A percentile compares a stretch with the other conserved stretches of the same genome.
These are phyloP conservation scores for Cynoglossus semilaevis DNA, from an alignment of 2,113 vertebrate genomes.

Conservation along the genomic window DNA sequence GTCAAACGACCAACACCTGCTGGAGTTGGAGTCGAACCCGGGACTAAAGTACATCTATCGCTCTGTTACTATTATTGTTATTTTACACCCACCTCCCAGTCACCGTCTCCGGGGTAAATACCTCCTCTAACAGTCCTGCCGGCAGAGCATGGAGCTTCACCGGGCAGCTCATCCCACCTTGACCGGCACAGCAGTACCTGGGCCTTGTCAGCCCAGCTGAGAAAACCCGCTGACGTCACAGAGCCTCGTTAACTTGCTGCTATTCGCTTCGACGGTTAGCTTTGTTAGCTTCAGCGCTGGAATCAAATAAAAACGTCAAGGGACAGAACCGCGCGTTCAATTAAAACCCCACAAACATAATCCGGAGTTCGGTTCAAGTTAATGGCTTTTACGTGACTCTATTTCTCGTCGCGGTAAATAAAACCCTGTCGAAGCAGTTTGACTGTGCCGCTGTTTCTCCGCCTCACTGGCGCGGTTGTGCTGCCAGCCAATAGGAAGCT, in stretches of 20 bases:
- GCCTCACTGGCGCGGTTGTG: constrained; percentile 62
- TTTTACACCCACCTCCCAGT: constrained; percentile 51
- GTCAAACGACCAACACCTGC: neutral
- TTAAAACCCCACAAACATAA: too few relatives aligned
- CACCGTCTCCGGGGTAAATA: constrained; percentile 51
- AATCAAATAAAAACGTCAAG: accelerated
- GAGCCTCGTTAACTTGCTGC: constrained; percentile 13
- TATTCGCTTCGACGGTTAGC: neutral
- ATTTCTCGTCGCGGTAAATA: too few relatives aligned
- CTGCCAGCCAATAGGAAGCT: constrained; percentile 54
- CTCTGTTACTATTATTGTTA: too few relatives aligned
- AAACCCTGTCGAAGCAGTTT: constrained; percentile 7
- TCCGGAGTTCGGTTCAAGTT: too few relatives aligned
- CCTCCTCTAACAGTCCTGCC: constrained; percentile 41
- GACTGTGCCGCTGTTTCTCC: constrained; percentile 72
- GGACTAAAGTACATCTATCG: neutral
- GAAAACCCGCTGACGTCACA: constrained; percentile 8
- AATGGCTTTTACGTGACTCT: too few relatives aligned
- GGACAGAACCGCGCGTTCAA: too few relatives aligned
- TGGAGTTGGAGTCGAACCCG: neutral
- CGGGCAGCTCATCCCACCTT: constrained; percentile 43
- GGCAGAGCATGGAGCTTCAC: constrained; percentile 64
- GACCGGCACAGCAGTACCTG: neutral
- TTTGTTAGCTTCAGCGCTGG: neutral
- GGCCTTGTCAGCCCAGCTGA: neutral